phyloP scores from a whole-genome alignment of 2,113 vertebrate genomes.

The Terrapene triunguis region DNA sequence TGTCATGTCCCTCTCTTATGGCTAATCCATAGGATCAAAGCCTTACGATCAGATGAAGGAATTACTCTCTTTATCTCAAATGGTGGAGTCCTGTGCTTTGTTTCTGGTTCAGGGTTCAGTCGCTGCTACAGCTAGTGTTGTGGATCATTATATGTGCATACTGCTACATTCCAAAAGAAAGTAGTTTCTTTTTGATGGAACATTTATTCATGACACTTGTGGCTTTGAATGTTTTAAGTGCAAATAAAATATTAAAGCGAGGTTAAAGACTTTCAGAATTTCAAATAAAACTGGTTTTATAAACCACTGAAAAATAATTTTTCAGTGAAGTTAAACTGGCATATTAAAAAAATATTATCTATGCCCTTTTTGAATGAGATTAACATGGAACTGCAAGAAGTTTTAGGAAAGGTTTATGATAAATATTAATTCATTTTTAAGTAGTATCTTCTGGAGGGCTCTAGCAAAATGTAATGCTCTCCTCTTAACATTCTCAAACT shows the following conservation, averaged over 20 bases:
- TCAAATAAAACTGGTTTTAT: neutral
- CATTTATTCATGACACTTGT: conserved; percentile 1
- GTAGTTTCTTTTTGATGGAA: neutral
- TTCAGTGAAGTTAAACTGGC: conserved; percentile 4
- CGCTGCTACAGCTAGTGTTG: neutral
- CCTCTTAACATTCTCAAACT: conserved; percentile 27
- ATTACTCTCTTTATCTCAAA: neutral
- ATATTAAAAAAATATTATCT: conserved; percentile 7
- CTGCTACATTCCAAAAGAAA: conserved; percentile 1
- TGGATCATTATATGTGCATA: neutral
- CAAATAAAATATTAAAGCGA: conserved; percentile 20
- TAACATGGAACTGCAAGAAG: neutral
- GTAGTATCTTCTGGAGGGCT: conserved; percentile 1
- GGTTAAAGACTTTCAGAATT: conserved; percentile 31
- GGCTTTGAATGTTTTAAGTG: conserved; percentile 30
- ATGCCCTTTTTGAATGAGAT: conserved; percentile 6
- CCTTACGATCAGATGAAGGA: neutral
- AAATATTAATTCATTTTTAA: conserved; percentile 31
- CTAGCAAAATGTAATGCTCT: conserved; percentile 30
- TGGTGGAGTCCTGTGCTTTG: neutral
- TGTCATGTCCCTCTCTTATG: neutral
- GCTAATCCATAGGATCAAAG: neutral
- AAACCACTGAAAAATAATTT: conserved; percentile 9
- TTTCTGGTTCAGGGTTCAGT: neutral
- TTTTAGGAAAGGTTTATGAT: conserved; percentile 35